Evolutionary conservation across 2,888 invertebrate species (phyloP), one percentile per base, ranked within the genome.

Genomic region (Trichogramma dendrolimi): DNA sequence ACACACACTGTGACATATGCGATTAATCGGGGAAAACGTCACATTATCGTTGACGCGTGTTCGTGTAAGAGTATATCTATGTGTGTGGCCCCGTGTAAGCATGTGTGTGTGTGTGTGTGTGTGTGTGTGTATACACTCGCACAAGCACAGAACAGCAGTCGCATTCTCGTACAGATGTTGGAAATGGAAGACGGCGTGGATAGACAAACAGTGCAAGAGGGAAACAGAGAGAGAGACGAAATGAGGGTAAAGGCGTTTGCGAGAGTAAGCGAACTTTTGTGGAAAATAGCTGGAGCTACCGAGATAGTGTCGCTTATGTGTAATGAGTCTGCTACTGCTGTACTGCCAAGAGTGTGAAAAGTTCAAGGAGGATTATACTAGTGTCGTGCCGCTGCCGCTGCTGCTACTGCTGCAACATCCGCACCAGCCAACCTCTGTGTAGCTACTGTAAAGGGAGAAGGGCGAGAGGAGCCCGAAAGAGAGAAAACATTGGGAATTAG

Each of bases 401-500:
- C 27, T 14, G 14, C 14, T 14, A 2, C 14, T 27, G 27, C 27
- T 27, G 27, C 27, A 27, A 27, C 27, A 27, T 27, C 27, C 27
- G 27, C 27, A 27, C 27, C 27, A 27, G 27, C 27, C 27, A 27
- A 27, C 27, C 27, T 27, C 44, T 40, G 54, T 55, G 14, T 5
- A 38, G 27, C 27, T 41, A 52, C 53, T 40, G 11, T 8, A 43
- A 7, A 8, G 42, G 44, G 5, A 1, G 55, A 6, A 41, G 55
- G 56, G 51, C 52, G 56, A 7, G 41, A 39, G 41, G 40, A 47
- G 51, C 11, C 7, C 6, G n/a, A n/a, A 11, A 57, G 47, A 52
- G 14, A 11, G 61, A 56, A 52, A 59, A 59, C 27, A 62, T 55
- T 49, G 49, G 56, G 44, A 59, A 62, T 59, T 62, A 59, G 42